phyloP scores from a whole-genome alignment of 2,113 vertebrate species.

The Mus pahari region DNA sequence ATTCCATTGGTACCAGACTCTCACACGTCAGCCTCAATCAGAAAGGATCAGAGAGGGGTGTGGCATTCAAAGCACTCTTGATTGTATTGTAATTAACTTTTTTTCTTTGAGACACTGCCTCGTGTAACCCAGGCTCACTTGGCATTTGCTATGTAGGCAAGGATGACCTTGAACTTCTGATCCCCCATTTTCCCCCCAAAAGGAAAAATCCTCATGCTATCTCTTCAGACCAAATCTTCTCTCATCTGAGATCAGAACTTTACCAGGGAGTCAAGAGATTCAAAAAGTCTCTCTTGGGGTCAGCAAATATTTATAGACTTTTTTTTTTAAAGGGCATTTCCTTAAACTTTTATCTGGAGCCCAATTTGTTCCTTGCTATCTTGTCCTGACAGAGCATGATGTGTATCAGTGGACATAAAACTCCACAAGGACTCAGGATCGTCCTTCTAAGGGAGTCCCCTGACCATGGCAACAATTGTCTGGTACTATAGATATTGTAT shows the following conservation, averaged over 20 bases:
- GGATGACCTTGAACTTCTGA: neutral
- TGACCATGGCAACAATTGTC: neutral
- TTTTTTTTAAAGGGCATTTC: neutral
- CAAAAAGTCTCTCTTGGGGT: neutral
- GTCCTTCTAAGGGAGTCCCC: slow-evolving; percentile 9
- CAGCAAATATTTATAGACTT: slow-evolving; percentile 52
- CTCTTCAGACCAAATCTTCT: neutral
- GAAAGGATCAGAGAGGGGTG: neutral
- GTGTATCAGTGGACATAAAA: neutral
- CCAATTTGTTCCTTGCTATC: neutral
- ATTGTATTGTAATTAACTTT: neutral
- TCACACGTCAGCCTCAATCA: neutral
- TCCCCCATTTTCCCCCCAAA: neutral
- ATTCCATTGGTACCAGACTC: neutral
- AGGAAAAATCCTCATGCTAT: neutral
- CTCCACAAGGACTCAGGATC: neutral
- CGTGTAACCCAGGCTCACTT: neutral
- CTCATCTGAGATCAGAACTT: neutral
- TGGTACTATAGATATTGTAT: neutral
- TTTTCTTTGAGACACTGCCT: neutral
- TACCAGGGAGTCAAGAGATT: neutral
- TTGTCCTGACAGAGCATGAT: neutral
- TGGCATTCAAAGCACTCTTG: neutral
- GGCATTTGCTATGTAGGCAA: neutral
- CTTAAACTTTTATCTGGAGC: slow-evolving; percentile 40